Conservation (phyloP, 2,797 vertebrate genomes). For the Dendrocincla fuliginosa region DNA sequence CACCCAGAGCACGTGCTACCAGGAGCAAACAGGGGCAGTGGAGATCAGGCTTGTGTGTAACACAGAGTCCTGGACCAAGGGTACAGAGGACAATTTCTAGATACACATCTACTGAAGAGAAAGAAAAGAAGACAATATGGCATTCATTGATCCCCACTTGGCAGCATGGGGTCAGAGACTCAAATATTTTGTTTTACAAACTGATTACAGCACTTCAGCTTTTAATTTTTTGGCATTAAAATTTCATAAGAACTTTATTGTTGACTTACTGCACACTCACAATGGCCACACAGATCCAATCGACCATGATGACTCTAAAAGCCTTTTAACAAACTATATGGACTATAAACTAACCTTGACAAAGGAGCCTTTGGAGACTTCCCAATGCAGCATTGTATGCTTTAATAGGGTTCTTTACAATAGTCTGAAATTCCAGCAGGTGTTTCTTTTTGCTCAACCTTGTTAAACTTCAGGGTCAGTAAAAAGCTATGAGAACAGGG, state of each 20-base stretch:
- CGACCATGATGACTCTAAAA: conserved; percentile 23
- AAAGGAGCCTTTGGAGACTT: conserved; percentile 29
- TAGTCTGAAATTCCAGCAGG: background rate
- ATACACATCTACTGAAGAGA: too few species aligned
- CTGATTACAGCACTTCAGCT: background rate
- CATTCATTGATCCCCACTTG: background rate
- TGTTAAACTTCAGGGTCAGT: background rate
- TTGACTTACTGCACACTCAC: background rate
- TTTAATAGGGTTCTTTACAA: background rate
- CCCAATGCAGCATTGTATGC: background rate
- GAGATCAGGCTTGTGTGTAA: background rate
- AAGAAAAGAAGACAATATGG: background rate
- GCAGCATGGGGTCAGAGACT: background rate
- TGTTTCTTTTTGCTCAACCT: background rate
- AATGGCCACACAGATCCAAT: background rate
- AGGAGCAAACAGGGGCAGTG: background rate
- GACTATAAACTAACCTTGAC: conserved; percentile 25
- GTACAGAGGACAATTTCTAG: background rate
- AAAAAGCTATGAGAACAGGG: background rate
- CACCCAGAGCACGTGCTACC: background rate
- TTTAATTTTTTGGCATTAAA: conserved; percentile 63
- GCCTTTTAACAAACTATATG: conserved; percentile 47
- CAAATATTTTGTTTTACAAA: conserved; percentile 7
- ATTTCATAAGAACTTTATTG: conserved; percentile 24
- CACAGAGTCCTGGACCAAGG: rapidly evolving